These are phyloP conservation scores for Aythya baeri DNA, from an alignment of 2,113 vertebrate species.

Conservation along the genomic window DNA sequence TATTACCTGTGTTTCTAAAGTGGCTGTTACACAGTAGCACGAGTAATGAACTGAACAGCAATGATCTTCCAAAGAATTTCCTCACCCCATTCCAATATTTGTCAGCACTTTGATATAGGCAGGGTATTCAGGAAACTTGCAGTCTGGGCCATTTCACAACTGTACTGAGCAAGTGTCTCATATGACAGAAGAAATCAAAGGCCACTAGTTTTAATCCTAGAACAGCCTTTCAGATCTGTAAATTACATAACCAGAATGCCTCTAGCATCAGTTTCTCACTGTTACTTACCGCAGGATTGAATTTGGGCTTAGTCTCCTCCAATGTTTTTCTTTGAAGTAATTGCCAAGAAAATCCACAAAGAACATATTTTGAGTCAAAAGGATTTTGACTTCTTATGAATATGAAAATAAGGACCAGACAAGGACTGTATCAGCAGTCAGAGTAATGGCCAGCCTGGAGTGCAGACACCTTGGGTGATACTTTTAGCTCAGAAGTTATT, in stretches of 20 bases:
- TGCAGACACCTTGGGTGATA: background rate
- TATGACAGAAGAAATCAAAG: background rate
- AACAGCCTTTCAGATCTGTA: background rate
- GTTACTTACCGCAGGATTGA: background rate
- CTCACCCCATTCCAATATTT: background rate
- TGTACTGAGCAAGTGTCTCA: background rate
- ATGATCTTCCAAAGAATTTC: background rate
- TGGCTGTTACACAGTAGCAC: background rate
- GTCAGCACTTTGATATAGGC: background rate
- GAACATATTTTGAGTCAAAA: background rate
- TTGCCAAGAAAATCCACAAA: background rate
- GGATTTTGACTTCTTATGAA: background rate
- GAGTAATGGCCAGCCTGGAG: background rate
- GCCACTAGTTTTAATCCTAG: background rate
- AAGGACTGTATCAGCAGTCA: background rate
- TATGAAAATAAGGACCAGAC: background rate
- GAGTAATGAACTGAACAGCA: background rate
- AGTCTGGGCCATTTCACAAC: background rate
- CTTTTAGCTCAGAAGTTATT: background rate
- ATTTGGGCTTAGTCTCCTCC: background rate
- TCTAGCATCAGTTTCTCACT: background rate
- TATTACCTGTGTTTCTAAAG: background rate
- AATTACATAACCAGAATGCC: background rate
- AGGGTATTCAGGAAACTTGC: background rate
- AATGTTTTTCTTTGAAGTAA: background rate